Base-by-base conservation (phyloP, 1,140 invertebrate species). In the Acromyrmex echinatior region DNA sequence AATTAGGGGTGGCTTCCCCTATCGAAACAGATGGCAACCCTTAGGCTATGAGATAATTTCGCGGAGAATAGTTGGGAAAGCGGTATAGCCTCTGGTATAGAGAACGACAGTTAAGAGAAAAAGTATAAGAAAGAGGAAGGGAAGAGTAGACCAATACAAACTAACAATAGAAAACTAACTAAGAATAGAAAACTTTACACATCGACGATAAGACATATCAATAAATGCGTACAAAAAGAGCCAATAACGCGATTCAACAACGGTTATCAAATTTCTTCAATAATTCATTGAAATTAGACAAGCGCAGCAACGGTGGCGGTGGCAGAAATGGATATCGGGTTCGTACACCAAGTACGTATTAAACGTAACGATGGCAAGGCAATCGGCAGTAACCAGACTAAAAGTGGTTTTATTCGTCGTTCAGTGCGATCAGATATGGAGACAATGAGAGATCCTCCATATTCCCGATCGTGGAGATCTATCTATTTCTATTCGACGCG, bases 21-120 rank as follows among this genome's bases (percentile, higher is more conserved):
- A 88, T 63, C 87, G 92, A 93, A 95, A 94, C 95, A 95, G 94
- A 95, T 95, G 95, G 94, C 92, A 91, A 62, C 92, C 94, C 93
- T 92, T 87, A 81, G 94, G 93, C 94, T 91, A 94, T 71, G 76
- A 92, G 94, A 95, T 95, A 95, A 94, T 94, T 92, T 92, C 85
- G 81, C 91, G 87, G 86, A 94, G 91, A 79, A 87, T 81, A 35
- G 76, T 56, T 73, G 56, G 70, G 62, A 68, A 68, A 65, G 28
- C 18, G 51, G 58, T 58, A 62, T 86, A 25, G 28, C 60, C 39
- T 10, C 45, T 77, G 62, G 58, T 81, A 28, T 18, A 49, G 18
- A 65, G 18, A 80, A 25, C 35, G 51, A 21, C 21, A n/a, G 10
- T 25, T 21, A 25, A 28, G 16, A 28, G 51, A 49, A 88, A 86